phyloP scores from a whole-genome alignment of 2,888 invertebrate species.

The Catocala nupta region DNA sequence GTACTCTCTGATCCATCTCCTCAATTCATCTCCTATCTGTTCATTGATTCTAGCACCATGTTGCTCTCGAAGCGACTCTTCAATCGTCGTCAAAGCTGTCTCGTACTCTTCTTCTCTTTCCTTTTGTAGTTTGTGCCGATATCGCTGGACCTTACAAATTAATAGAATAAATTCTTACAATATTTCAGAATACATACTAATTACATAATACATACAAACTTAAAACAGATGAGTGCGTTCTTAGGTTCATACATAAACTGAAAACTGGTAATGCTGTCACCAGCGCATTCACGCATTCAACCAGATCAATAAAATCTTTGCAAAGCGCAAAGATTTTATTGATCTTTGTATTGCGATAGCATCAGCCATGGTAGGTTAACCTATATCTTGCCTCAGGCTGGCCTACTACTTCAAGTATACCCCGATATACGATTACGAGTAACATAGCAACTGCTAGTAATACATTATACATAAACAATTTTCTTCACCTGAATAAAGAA shows the following conservation, averaged over 20 bases:
- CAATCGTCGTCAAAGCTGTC: conserved; percentile 88
- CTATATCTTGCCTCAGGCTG: no score
- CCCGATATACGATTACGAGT: no score
- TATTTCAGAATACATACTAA: background rate
- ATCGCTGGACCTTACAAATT: conserved; percentile 61
- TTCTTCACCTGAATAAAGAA: background rate
- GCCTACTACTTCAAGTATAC: no score
- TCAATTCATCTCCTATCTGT: conserved; percentile 94
- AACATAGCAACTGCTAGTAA: no score
- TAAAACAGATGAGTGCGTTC: no score
- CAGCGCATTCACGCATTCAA: no score
- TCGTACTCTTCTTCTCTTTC: conserved; percentile 91
- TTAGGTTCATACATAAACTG: no score
- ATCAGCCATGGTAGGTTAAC: no score
- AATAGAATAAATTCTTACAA: background rate
- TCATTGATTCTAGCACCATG: conserved; percentile 94
- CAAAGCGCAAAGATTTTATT: no score
- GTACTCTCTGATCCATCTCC: conserved; percentile 95
- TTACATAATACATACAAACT: background rate
- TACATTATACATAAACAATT: background rate
- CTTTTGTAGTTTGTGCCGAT: conserved; percentile 89
- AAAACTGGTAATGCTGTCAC: no score
- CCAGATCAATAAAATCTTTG: no score
- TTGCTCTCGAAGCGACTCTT: conserved; percentile 89
- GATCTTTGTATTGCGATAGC: no score